A percentile compares a stretch with the other conserved stretches of the same genome.
These are phyloP conservation scores for Siniperca undulata DNA, from an alignment of 2,797 vertebrate genomes.

Conservation along the genomic window DNA sequence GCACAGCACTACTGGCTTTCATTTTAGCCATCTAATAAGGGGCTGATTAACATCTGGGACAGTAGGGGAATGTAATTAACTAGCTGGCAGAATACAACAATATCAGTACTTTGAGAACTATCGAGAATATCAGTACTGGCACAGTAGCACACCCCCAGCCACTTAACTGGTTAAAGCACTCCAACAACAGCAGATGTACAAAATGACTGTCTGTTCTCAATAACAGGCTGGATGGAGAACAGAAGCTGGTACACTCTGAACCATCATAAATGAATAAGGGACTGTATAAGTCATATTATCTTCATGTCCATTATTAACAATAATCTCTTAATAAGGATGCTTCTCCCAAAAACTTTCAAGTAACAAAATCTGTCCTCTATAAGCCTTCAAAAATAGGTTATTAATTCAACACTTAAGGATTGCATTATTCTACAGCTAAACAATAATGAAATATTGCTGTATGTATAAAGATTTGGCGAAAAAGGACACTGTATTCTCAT, in stretches of 20 bases:
- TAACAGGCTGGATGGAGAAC: constrained; percentile 56
- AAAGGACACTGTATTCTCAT: neutral
- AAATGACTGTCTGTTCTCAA: constrained; percentile 68
- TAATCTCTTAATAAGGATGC: neutral
- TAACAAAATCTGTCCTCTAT: neutral
- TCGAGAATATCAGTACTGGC: constrained; percentile 29
- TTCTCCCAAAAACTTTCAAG: neutral
- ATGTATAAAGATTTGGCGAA: neutral
- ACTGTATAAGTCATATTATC: constrained; percentile 10
- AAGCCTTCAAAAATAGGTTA: neutral
- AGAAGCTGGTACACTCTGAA: constrained; percentile 57
- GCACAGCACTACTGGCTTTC: neutral
- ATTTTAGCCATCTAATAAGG: constrained; percentile 10
- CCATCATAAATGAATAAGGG: constrained; percentile 32
- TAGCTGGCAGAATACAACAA: constrained; percentile 6
- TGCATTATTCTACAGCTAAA: constrained; percentile 4
- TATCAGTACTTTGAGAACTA: constrained; percentile 32
- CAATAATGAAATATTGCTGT: neutral
- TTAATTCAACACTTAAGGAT: neutral
- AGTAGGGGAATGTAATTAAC: constrained; percentile 10
- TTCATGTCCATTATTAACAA: constrained; percentile 7
- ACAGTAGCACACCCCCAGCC: constrained; percentile 42
- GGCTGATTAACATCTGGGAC: constrained; percentile 4
- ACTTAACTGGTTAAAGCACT: constrained; percentile 66
- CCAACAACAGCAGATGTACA: constrained; percentile 69